Evolutionary conservation across 2,888 invertebrate genomes (phyloP), one percentile per base, ranked within the genome.

Genomic region (Pyrrhosoma nymphula): DNA sequence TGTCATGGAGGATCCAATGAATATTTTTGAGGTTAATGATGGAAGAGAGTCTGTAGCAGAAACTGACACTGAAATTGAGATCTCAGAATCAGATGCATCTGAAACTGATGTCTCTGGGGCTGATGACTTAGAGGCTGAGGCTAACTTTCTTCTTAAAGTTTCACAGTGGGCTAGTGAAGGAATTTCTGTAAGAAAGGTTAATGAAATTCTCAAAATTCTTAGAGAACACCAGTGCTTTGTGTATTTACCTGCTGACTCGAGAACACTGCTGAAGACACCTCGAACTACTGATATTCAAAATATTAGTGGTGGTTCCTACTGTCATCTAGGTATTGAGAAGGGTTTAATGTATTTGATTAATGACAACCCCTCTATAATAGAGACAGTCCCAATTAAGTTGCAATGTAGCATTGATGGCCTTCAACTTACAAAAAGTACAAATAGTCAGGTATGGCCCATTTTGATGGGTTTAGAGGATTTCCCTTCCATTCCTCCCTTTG

Each of bases 131-230:
- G 63, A 63, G 16, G 63, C 3, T 63, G 63, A 63, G 8, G 16
- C 18, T 23, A 23, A 63, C 23, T 63, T 63, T 18, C 63, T 20
- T 23, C 63, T 16, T 8, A 63, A 23, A 20, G 4, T 88, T 0
- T 12, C 88, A 20, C 88, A 88, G 88, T 88, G 88, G 88, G 88
- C 88, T 88, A 88, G 23, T 88, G 88, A 88, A 88, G 88, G 88
- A 88, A 30, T 88, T 88, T 88, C 88, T 8, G 8, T 88, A 3
- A 88, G 88, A 8, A 88, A 88, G 30, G 26, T 30, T 18, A 88
- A 88, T 88, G 88, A 88, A 30, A 23, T 88, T 88, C 88, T 88
- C 26, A 1, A 88, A 35, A 88, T 88, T n/a, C 88, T 88, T n/a
- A 88, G 88, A 88, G 30, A 35, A 30, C 88, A 88, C 16, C 56